Conservation (phyloP, 1,140 invertebrate genomes). For the Drosophila sulfurigaster region DNA sequence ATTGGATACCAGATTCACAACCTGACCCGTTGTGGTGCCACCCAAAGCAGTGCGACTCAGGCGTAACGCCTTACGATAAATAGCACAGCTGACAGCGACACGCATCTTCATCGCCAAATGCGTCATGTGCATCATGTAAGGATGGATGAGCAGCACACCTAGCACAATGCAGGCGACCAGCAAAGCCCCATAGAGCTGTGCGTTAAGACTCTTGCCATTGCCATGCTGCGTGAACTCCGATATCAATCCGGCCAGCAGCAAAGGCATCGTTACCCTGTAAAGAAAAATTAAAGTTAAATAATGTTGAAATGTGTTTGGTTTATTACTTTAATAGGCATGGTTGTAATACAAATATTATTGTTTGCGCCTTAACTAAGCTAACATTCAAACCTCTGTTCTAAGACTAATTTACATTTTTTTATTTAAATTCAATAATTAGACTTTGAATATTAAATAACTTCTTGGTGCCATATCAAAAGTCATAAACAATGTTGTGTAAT, state of each 20-base stretch:
- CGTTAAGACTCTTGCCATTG: conserved; percentile 83
- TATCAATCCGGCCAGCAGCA: conserved; percentile 72
- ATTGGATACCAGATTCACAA: conserved; percentile 89
- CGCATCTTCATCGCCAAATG: conserved; percentile 77
- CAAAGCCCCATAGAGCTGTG: conserved; percentile 87
- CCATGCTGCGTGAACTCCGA: conserved; percentile 86
- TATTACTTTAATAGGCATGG: no score
- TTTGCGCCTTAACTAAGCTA: no score
- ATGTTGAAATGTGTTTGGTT: background rate
- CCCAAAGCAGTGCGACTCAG: conserved; percentile 89
- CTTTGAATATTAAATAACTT: no score
- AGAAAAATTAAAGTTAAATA: conserved; percentile 13
- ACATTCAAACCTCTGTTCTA: no score
- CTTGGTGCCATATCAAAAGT: no score
- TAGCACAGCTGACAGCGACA: conserved; percentile 87
- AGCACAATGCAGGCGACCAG: conserved; percentile 86
- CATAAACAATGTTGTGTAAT: no score
- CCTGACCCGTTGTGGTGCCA: conserved; percentile 92
- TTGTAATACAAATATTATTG: no score
- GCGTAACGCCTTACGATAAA: conserved; percentile 88
- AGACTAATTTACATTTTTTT: no score
- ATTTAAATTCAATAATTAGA: no score
- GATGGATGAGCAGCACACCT: conserved; percentile 87
- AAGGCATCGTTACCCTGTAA: conserved; percentile 86
- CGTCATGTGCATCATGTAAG: conserved; percentile 87